A percentile compares a stretch with the other conserved stretches of the same genome.
phyloP scores from a whole-genome alignment of 2,888 invertebrate species.

The Pomacea canaliculata region DNA sequence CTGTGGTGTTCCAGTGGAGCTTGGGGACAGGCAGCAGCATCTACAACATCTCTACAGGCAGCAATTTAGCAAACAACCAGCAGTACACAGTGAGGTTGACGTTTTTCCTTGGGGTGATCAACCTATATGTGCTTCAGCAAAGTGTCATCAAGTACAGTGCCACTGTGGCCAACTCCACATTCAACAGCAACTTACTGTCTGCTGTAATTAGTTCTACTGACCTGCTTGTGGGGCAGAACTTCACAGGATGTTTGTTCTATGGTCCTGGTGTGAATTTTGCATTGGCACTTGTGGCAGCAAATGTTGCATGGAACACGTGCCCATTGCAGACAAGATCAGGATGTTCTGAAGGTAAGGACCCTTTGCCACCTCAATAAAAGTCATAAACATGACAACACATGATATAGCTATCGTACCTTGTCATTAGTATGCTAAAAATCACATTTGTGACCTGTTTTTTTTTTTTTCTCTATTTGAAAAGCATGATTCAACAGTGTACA shows the following conservation, averaged over 20 bases:
- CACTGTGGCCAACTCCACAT: slow-evolving; percentile 19
- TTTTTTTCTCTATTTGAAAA: too few species aligned
- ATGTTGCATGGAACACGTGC: slow-evolving; percentile 25
- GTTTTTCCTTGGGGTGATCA: slow-evolving; percentile 9
- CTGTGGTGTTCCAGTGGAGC: slow-evolving; percentile 24
- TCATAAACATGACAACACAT: background rate
- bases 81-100: slow-evolving; percentile 25
- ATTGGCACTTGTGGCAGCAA: background rate
- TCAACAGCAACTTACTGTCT: slow-evolving; percentile 16
- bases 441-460: too few species aligned
- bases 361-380: too few species aligned
- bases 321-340: background rate
- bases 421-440: too few species aligned
- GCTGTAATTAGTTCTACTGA: background rate
- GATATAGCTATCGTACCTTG: background rate
- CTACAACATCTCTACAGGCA: slow-evolving; percentile 6
- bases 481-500: too few species aligned
- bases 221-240: slow-evolving; percentile 22
- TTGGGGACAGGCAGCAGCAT: background rate
- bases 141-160: background rate
- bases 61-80: slow-evolving; percentile 15
- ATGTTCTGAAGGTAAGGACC: slow-evolving; percentile 24
- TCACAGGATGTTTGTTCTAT: slow-evolving; percentile 25
- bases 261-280: slow-evolving; percentile 27
- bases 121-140: slow-evolving; percentile 5